Conservation (phyloP, 2,113 vertebrate species). For the Nothobranchius kuhntae region DNA sequence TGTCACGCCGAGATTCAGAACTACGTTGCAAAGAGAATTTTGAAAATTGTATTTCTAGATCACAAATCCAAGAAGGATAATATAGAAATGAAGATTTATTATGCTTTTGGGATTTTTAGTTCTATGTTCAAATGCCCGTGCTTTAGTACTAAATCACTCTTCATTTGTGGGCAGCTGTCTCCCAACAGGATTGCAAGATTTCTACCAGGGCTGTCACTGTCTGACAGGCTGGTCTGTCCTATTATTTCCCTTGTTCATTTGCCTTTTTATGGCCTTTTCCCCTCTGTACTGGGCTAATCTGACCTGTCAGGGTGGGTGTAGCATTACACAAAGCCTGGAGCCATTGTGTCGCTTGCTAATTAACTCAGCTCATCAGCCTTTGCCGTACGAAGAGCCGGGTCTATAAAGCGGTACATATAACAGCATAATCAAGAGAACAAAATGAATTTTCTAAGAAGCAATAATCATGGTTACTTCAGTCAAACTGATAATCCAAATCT, state of each 20-base stretch:
- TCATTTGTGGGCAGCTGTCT: slow-evolving; percentile 14
- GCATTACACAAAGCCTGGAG: slow-evolving; percentile 67
- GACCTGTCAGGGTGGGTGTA: slow-evolving; percentile 65
- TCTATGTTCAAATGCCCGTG: no score
- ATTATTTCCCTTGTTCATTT: slow-evolving; percentile 60
- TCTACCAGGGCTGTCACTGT: slow-evolving; percentile 32
- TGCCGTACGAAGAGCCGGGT: slow-evolving; percentile 25
- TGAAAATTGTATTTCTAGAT: no score
- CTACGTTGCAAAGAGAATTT: no score
- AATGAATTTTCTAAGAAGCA: slow-evolving; percentile 2
- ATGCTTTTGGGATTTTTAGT: no score
- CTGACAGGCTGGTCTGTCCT: slow-evolving; percentile 37
- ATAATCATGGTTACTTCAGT: not conserved
- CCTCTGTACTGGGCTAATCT: slow-evolving; percentile 56
- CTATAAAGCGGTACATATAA: slow-evolving; percentile 22
- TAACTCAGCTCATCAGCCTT: slow-evolving; percentile 57
- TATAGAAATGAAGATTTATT: no score
- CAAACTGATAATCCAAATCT: slow-evolving; percentile 6
- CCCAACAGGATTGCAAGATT: slow-evolving; percentile 26
- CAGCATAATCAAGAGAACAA: slow-evolving; percentile 6
- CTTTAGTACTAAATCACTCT: slow-evolving; percentile 11
- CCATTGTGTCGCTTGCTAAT: slow-evolving; percentile 53
- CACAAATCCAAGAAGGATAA: no score
- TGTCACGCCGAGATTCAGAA: no score
- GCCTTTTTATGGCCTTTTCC: slow-evolving; percentile 56